Conservation (phyloP, 2,888 invertebrate genomes). For the Xestia sexstrigata region DNA sequence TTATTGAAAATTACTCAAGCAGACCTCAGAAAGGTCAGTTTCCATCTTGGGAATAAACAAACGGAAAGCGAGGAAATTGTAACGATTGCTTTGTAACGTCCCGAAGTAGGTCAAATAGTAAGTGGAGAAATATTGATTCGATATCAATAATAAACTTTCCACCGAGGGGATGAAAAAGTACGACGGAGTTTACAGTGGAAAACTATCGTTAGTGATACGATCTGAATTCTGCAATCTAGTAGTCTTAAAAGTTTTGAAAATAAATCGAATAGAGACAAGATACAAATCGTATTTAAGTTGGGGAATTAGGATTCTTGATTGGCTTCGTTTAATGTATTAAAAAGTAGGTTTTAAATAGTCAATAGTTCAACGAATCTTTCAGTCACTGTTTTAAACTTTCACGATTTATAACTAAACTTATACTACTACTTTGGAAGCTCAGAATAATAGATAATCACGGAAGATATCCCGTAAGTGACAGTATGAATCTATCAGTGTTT, state of each 20-base stretch:
- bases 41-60: constrained; percentile 50
- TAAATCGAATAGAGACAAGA: neutral
- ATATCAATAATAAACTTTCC: constrained; percentile 44
- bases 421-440: too few relatives aligned
- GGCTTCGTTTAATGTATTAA: neutral
- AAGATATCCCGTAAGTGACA: too few relatives aligned
- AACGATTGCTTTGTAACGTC: constrained; percentile 49
- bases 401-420: too few relatives aligned
- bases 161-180: constrained; percentile 1
- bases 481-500: neutral
- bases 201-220: constrained; percentile 16
- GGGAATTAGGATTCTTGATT: neutral
- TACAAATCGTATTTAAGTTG: constrained; percentile 11
- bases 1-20: constrained; percentile 54
- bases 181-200: constrained; percentile 11
- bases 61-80: constrained; percentile 46
- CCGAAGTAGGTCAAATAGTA: constrained; percentile 59
- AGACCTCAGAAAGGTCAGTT: constrained; percentile 50
- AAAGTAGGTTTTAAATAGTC: neutral
- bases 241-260: constrained; percentile 7
- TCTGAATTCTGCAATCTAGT: neutral
- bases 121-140: constrained; percentile 54
- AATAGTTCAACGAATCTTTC: too few relatives aligned
- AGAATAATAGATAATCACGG: too few relatives aligned
- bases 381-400: too few relatives aligned